Evolutionary conservation across 2,888 invertebrate species (phyloP).

Genomic region (Cepaea hortensis): DNA sequence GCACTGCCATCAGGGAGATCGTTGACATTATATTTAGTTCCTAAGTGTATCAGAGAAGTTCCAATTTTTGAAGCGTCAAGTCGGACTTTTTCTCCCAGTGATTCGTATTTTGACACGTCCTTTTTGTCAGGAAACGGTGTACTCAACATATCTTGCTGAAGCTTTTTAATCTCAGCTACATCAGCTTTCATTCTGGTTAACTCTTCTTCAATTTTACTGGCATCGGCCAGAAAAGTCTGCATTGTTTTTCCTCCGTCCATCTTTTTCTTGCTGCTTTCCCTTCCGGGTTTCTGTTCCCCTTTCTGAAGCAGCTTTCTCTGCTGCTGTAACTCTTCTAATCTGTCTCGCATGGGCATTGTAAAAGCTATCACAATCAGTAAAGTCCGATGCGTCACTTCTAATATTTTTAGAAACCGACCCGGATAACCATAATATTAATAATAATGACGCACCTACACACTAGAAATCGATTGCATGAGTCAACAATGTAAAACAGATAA

Average conservation of each 20-base stretch:
- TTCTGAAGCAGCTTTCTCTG: constrained; percentile 55
- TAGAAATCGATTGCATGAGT: not conserved
- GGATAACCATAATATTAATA: not conserved
- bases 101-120: constrained; percentile 60
- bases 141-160: constrained; percentile 61
- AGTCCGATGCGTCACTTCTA: not conserved
- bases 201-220: constrained; percentile 59
- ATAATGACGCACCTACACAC: constrained; percentile 15
- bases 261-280: constrained; percentile 45
- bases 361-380: not conserved
- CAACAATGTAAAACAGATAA: not conserved
- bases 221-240: constrained; percentile 56
- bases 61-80: constrained; percentile 55
- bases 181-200: constrained; percentile 57
- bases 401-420: constrained; percentile 27
- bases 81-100: constrained; percentile 58
- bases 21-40: constrained; percentile 41
- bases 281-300: constrained; percentile 42
- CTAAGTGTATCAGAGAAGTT: constrained; percentile 57
- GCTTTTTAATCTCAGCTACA: constrained; percentile 60
- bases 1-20: constrained; percentile 45
- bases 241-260: constrained; percentile 57
- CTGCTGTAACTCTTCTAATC: constrained; percentile 62
- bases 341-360: constrained; percentile 59
- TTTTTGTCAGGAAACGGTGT: constrained; percentile 59